Percentiles rank a stretch among this genome's conserved stretches.
Evolutionary conservation across 1,140 invertebrate species (phyloP).

Genomic region (Atta texana): DNA sequence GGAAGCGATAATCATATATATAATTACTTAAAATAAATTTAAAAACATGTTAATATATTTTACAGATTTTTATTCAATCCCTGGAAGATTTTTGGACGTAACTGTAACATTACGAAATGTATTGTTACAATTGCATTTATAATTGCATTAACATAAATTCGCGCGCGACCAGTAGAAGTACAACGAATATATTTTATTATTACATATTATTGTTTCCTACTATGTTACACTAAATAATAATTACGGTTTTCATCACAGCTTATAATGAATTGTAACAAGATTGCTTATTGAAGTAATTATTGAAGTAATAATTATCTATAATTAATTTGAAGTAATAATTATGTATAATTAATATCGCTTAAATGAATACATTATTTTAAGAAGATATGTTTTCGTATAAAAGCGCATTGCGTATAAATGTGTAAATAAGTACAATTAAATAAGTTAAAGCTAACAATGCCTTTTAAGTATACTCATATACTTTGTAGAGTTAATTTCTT

Average conservation of each 20-base stretch:
- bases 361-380: constrained; percentile 35
- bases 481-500: background rate
- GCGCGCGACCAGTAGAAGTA: constrained; percentile 4
- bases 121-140: constrained; percentile 47
- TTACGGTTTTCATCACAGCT: constrained; percentile 10
- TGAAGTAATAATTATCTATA: constrained; percentile 5
- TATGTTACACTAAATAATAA: background rate
- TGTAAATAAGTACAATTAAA: constrained; percentile 62
- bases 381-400: constrained; percentile 40
- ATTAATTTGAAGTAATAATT: constrained; percentile 11
- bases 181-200: constrained; percentile 22
- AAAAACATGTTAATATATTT: constrained; percentile 11
- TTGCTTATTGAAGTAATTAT: background rate
- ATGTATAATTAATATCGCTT: constrained; percentile 20
- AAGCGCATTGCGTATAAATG: constrained; percentile 58
- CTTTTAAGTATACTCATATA: constrained; percentile 16
- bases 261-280: constrained; percentile 12
- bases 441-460: constrained; percentile 20
- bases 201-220: background rate
- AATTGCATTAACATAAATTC: constrained; percentile 46
- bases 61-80: constrained; percentile 66
- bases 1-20: background rate
- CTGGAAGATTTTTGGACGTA: constrained; percentile 40
- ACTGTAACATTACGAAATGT: constrained; percentile 48
- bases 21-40: background rate